Base-by-base conservation (phyloP, 2,888 invertebrate genomes). In the Amphipoea lucens region DNA sequence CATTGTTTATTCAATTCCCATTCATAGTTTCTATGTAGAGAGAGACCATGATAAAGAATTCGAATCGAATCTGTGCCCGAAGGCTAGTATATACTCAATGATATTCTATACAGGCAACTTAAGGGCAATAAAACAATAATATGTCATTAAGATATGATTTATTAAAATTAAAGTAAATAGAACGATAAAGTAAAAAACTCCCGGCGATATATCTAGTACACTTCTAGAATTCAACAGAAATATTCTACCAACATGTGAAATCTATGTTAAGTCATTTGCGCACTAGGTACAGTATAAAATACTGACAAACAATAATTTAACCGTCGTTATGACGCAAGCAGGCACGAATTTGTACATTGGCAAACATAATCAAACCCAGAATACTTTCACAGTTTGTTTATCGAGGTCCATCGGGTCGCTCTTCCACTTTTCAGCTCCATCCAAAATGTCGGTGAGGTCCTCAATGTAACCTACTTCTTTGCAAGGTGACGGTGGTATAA, bases 401-500 rank as follows among this genome's bases (percentile, higher is more conserved):
- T 96, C 95, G 62, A 96, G 87, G 87, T 94, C 94, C 76, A 95
- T 90, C 7, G 92, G 82, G 68, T 94, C 93, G 75, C 90, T 90
- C 87, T 95, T 95, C 96, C 96, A 96, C 82, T 95, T 95, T 72
- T 94, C 93, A 45, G 90, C 86, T 66, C 93, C 94, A 71, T 93
- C 92, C 57, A 94, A 79, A 77, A 95, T 91, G 76, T 93, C 91
- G 9, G 93, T 87, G 60, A 95, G 91, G 57, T 94, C 94, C 70
- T 95, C 94, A 79, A 94, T 90, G 82, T 93, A 96, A 20, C 90
- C 92, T n/a, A 95, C 92, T 90, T 96, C 96, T 88, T 96, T 95
- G 78, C 95, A 94, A 23, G 96, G 96, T 42, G 96, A 96, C 79
- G 96, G 96, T 87, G 96, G 96, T 91, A 96, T 96, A 77, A 96